Base-by-base conservation (phyloP, 2,888 invertebrate genomes). In the Eupithecia subumbrata region DNA sequence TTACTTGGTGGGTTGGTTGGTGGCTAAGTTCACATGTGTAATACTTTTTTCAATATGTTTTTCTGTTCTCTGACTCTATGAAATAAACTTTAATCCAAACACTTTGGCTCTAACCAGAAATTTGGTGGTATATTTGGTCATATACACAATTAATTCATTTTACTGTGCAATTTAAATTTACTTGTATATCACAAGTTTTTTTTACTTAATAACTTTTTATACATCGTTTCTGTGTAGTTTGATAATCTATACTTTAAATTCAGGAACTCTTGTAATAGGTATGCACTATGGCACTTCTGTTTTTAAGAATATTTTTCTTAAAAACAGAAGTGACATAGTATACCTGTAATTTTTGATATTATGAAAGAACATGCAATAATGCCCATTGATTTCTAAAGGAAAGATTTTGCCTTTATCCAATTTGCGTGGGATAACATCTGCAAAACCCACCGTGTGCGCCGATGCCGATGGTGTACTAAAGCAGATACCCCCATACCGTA, bases 401-500 rank as follows among this genome's bases (percentile, higher is more conserved):
- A 22, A 56, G 12, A 1, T 22, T 60, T 22, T 12, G 12, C 25
- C 18, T 14, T 14, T 25, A 5, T 11, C 12, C 60, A 60, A 60
- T 60, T 60, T 60, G 25, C 60, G 25, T 60, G 12, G 18, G 34
- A 64, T 64, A 64, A 18, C 5, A 73, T 76, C 71, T 25, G 14
- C 60, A 5, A 12, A 67, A 66, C 78, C 79, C 82, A 25, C 83
- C 82, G 89, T 92, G 88, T 92, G 88, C 73, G 74, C 77, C 80
- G 66, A 76, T 78, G 74, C 77, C 80, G 66, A 76, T 78, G 75
- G 70, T 74, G 64, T 75, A 76, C 72, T 79, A 83, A 86, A 64
- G 64, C 64, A 34, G 92, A 92, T 93, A 92, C 90, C 90, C 87
- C 91, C 93, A 94, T 92, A 94, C 92, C 88, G 93, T 22, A 56